Conservation (phyloP, 2,888 invertebrate species). For the Lottia gigantea region DNA sequence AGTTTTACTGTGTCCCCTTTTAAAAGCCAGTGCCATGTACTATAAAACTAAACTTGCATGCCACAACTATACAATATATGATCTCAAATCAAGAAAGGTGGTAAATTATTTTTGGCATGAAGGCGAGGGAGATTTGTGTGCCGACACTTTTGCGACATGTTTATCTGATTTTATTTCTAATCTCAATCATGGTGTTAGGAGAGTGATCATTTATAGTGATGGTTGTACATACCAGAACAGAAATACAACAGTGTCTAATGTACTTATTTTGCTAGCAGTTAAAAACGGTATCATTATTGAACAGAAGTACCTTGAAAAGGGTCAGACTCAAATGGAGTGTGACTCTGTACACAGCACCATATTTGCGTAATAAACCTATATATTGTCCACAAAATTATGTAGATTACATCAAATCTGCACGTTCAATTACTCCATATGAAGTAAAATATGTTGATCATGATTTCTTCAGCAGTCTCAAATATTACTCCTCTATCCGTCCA, state of each 20-base stretch:
- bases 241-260: too few relatives aligned
- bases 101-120: too few relatives aligned
- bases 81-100: constrained; percentile 9
- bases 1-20: constrained; percentile 22
- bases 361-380: constrained; percentile 19
- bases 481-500: constrained; percentile 21
- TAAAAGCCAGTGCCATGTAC: constrained; percentile 27
- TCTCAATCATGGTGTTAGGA: not conserved
- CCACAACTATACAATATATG: constrained; percentile 29
- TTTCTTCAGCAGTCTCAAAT: constrained; percentile 23
- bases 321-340: constrained; percentile 33
- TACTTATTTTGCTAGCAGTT: constrained; percentile 3
- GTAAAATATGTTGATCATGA: constrained; percentile 24
- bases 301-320: constrained; percentile 16
- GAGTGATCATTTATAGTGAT: constrained; percentile 26
- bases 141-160: too few relatives aligned
- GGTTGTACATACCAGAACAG: constrained; percentile 27
- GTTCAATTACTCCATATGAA: not conserved
- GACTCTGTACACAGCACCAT: constrained; percentile 29
- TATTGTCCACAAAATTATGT: constrained; percentile 27
- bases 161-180: too few relatives aligned
- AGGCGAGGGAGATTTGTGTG: too few relatives aligned
- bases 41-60: constrained; percentile 28
- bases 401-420: constrained; percentile 18
- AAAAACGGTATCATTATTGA: constrained; percentile 19